These are phyloP conservation scores for Denticeps clupeoides DNA, from an alignment of 2,797 vertebrate species.

Conservation along the genomic window DNA sequence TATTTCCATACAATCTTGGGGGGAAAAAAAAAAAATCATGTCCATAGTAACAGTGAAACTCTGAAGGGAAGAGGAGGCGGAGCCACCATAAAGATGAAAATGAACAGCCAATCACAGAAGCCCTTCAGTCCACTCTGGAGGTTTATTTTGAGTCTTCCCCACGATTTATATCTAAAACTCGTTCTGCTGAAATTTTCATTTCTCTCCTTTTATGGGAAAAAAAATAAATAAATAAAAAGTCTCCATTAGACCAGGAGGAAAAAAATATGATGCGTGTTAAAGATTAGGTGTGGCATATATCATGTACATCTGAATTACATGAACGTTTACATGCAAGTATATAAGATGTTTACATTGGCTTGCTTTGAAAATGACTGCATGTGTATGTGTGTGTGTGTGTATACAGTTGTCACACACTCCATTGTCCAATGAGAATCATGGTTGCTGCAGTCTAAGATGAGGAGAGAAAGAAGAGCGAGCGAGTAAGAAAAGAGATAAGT, in stretches of 20 bases:
- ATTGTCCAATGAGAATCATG: conserved; percentile 49
- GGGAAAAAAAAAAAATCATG: too few relatives aligned
- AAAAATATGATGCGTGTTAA: conserved; percentile 39
- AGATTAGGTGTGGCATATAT: conserved; percentile 22
- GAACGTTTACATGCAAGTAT: conserved; percentile 16
- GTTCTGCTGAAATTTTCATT: too few relatives aligned
- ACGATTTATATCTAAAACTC: too few relatives aligned
- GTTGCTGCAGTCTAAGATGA: conserved; percentile 55
- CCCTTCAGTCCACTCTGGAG: too few relatives aligned
- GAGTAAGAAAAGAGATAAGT: conserved; percentile 11
- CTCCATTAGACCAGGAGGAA: conserved; percentile 37
- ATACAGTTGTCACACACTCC: conserved; percentile 50
- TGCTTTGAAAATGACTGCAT: conserved; percentile 35
- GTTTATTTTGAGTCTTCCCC: too few relatives aligned
- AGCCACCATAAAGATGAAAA: too few relatives aligned
- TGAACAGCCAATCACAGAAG: too few relatives aligned
- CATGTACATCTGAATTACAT: conserved; percentile 40
- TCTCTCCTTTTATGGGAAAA: too few relatives aligned
- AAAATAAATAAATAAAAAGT: conserved; percentile 23
- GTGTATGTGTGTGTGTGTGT: conserved; percentile 29
- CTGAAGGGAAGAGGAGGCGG: too few relatives aligned
- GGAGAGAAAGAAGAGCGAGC: conserved; percentile 8
- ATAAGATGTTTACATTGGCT: conserved; percentile 25
- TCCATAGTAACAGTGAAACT: too few relatives aligned
- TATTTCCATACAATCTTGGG: too few relatives aligned